Percentiles rank a stretch among this genome's conserved stretches.
Conservation (phyloP, 92 coral and sea anemone species). For the Umimayanthus chanpuru region DNA sequence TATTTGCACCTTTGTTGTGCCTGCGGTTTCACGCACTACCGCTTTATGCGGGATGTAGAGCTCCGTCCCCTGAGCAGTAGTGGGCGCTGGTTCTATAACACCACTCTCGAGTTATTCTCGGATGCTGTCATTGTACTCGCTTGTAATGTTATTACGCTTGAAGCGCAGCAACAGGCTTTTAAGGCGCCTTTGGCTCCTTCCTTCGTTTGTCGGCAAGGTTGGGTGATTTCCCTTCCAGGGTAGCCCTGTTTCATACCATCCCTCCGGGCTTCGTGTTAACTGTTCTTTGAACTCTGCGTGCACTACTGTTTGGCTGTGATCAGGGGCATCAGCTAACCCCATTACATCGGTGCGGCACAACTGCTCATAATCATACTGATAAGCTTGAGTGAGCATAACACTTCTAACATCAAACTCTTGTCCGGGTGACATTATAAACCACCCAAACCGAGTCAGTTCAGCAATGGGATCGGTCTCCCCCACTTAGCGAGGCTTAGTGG, state of each 20-base stretch:
- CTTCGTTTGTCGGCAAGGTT: too few species aligned
- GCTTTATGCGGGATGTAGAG: slow-evolving; percentile 22
- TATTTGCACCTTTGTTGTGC: too few species aligned
- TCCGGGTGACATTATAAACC: too few species aligned
- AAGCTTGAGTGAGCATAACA: neutral
- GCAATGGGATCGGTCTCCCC: too few species aligned
- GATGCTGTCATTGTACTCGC: neutral
- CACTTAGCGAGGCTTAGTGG: neutral
- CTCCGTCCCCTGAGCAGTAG: neutral
- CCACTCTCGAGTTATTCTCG: neutral
- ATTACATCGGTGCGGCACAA: neutral
- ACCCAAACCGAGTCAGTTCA: too few species aligned
- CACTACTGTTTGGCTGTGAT: too few species aligned
- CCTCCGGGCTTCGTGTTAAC: too few species aligned
- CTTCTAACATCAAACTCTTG: too few species aligned
- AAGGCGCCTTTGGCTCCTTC: too few species aligned
- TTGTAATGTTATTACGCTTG: neutral
- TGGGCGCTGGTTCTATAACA: slow-evolving; percentile 1
- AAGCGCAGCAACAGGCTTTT: neutral
- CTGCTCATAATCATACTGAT: neutral
- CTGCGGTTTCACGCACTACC: neutral
- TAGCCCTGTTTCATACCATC: too few species aligned
- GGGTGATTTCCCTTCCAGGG: too few species aligned
- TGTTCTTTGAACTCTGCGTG: too few species aligned
- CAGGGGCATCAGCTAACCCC: neutral